Percentiles rank a stretch among this genome's conserved stretches.
These are phyloP conservation scores for Agelaius phoeniceus DNA, from an alignment of 2,113 vertebrate species.

Conservation along the genomic window DNA sequence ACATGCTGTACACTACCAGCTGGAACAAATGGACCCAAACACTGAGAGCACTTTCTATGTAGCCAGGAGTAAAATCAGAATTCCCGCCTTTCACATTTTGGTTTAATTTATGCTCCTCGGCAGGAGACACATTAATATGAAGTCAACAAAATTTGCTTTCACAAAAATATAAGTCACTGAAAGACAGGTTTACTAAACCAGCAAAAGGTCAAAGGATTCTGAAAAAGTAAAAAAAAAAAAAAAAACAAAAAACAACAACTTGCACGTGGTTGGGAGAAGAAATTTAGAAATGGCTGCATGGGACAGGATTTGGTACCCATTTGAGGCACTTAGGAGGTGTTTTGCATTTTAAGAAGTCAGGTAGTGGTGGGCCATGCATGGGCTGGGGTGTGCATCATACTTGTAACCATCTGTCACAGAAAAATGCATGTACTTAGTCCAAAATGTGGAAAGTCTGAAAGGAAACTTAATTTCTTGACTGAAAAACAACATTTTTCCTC, in stretches of 20 bases:
- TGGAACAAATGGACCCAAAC: background rate
- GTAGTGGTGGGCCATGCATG: background rate
- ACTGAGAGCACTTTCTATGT: background rate
- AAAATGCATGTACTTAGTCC: background rate
- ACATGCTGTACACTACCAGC: background rate
- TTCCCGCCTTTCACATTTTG: background rate
- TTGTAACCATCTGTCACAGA: background rate
- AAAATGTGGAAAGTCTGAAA: background rate
- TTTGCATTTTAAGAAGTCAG: background rate
- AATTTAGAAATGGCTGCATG: background rate
- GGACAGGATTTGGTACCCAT: background rate
- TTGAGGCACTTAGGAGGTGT: background rate
- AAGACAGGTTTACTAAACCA: background rate
- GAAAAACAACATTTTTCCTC: background rate
- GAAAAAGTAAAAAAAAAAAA: background rate
- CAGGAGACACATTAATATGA: background rate
- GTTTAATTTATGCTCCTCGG: background rate
- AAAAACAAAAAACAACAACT: background rate
- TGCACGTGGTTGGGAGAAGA: fast-evolving
- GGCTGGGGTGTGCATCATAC: background rate
- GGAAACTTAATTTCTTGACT: background rate
- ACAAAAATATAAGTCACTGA: background rate
- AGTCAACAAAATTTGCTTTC: background rate
- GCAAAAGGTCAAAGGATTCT: background rate
- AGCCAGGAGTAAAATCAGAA: background rate